phyloP scores from a whole-genome alignment of 2,797 vertebrate species.

The Sebastes trivittatus region DNA sequence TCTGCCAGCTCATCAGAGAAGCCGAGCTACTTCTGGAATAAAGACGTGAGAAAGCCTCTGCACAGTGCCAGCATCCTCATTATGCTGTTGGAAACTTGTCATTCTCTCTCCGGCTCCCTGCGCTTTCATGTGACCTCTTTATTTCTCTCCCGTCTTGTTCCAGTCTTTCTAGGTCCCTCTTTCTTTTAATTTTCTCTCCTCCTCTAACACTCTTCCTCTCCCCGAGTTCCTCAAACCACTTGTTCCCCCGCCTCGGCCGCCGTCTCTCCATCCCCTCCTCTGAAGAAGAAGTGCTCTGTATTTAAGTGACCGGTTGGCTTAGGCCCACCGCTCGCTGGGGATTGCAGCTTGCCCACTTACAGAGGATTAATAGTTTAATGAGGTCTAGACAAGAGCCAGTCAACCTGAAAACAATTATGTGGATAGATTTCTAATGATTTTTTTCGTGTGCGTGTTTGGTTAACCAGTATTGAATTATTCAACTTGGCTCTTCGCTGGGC shows the following conservation, averaged over 20 bases:
- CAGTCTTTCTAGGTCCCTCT: constrained; percentile 1
- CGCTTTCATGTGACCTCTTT: constrained; percentile 34
- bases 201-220: neutral
- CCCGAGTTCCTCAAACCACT: constrained; percentile 37
- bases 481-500: constrained; percentile 46
- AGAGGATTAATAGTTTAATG: constrained; percentile 81
- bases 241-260: constrained; percentile 5
- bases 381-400: constrained; percentile 77
- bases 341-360: constrained; percentile 67
- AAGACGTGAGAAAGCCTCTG: constrained; percentile 73
- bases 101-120: constrained; percentile 9
- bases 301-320: constrained; percentile 69
- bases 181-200: constrained; percentile 31
- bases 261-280: constrained; percentile 22
- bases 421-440: constrained; percentile 78
- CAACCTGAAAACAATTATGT: constrained; percentile 78
- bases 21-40: constrained; percentile 78
- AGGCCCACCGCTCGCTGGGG: constrained; percentile 54
- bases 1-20: constrained; percentile 74
- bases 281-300: constrained; percentile 54
- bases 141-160: constrained; percentile 13
- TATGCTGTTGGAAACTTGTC: constrained; percentile 39
- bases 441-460: constrained; percentile 60
- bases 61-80: constrained; percentile 18
- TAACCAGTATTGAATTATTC: constrained; percentile 78